A percentile compares a stretch with the other conserved stretches of the same genome.
These are phyloP conservation scores for Cheilosia vernalis DNA, from an alignment of 2,888 invertebrate species.

Conservation along the genomic window DNA sequence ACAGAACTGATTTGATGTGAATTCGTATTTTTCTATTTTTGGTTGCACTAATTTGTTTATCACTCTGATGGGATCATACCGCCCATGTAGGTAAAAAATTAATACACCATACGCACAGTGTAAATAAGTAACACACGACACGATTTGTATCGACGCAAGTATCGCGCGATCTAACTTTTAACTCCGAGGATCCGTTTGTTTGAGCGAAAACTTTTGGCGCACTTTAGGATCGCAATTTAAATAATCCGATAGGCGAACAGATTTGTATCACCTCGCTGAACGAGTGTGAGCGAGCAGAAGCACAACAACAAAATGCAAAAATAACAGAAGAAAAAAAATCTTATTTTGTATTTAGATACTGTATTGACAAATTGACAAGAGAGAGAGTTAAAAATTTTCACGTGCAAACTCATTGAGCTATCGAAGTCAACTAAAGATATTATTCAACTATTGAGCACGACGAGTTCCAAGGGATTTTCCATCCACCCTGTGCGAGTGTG, in stretches of 20 bases:
- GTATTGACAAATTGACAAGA: slow-evolving; percentile 76
- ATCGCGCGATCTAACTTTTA: slow-evolving; percentile 38
- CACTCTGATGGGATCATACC: slow-evolving; percentile 62
- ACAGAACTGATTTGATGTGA: slow-evolving; percentile 59
- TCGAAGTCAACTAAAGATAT: slow-evolving; percentile 84
- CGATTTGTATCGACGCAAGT: neutral
- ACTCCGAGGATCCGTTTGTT: slow-evolving; percentile 36
- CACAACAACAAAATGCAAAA: slow-evolving; percentile 68
- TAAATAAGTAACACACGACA: slow-evolving; percentile 12
- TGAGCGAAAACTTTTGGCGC: slow-evolving; percentile 5
- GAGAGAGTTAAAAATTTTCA: slow-evolving; percentile 80
- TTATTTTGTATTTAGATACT: slow-evolving; percentile 74
- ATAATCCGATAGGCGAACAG: slow-evolving; percentile 55
- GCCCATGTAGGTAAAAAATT: slow-evolving; percentile 40
- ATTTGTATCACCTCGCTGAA: slow-evolving; percentile 57
- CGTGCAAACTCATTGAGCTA: slow-evolving; percentile 84
- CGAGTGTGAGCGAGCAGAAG: slow-evolving; percentile 45
- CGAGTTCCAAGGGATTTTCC: slow-evolving; percentile 76
- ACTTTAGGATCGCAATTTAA: slow-evolving; percentile 68
- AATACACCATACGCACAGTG: slow-evolving; percentile 37
- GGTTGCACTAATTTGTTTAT: slow-evolving; percentile 59
- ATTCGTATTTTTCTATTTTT: slow-evolving; percentile 37
- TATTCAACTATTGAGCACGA: slow-evolving; percentile 79
- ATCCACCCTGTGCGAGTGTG: slow-evolving; percentile 56
- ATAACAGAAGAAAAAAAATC: slow-evolving; percentile 65